Base-by-base conservation (phyloP, 2,888 invertebrate genomes). In the Scrobipalpa atriplicella region DNA sequence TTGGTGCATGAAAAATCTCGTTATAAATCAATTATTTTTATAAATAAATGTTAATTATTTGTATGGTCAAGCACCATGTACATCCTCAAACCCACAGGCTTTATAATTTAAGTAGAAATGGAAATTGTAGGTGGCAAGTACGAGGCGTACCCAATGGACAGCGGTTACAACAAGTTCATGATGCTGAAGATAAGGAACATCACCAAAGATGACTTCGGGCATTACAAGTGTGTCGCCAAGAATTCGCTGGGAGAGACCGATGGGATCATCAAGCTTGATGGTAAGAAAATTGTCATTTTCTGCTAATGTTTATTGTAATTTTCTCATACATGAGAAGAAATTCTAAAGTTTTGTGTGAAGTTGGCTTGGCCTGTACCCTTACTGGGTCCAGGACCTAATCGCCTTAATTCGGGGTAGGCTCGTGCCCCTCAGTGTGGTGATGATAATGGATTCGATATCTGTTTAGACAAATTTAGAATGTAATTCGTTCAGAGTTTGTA, bases 121-220 rank as follows among this genome's bases (percentile, higher is more conserved):
- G 94, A 94, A 84, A 93, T 94, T 85, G 93, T 95, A 95, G 98
- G 97, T 90, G 97, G 97, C 82, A 98, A 98, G 90, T 98, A 97
- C 89, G 97, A 98, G 89, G 96, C 97, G 71, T 95, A 96, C 78
- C 96, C 96, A 63, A 95, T 95, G 89, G 97, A 97, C 93, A 97
- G 94, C 85, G 97, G 96, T 77, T 98, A 98, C 94, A 97, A 96
- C 87, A 97, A 97, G 87, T 97, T 96, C 90, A 98, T 98, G 98
- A 96, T 96, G 95, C 94, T 98, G 80, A 97, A 97, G 93, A 97
- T 98, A 80, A 94, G 97, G 70, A 95, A 96, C 81, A 96, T 98
- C 71, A 95, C 95, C 64, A 94, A 94, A 74, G 95, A 94, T 73
- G 97, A 98, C 91, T 98, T 97, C 82, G 97, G 97, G 67, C 96